These are phyloP conservation scores for Aethes cnicana DNA, from an alignment of 2,888 invertebrate genomes.

Conservation along the genomic window DNA sequence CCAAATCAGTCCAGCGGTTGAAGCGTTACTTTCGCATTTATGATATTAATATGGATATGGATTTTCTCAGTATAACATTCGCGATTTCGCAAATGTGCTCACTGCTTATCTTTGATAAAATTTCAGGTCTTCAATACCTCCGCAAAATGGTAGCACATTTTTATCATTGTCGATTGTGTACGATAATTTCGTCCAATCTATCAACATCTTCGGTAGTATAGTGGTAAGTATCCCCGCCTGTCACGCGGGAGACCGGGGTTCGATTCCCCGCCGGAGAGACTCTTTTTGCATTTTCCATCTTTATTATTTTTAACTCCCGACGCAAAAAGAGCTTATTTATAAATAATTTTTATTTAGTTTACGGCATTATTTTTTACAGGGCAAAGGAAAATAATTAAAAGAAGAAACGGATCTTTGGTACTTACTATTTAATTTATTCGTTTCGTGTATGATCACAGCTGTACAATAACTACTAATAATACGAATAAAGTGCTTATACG, in stretches of 20 bases:
- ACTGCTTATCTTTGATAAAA: too few species aligned
- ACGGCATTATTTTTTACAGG: conserved; percentile 12
- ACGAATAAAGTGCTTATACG: conserved; percentile 3
- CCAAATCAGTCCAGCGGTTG: too few species aligned
- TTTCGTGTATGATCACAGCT: neutral
- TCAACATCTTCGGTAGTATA: conserved; percentile 77
- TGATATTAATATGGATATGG: neutral
- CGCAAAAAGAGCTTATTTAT: neutral
- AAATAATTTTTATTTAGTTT: neutral
- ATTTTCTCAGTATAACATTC: too few species aligned
- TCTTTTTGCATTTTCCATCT: conserved; percentile 6
- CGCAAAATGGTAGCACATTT: too few species aligned
- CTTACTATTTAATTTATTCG: neutral
- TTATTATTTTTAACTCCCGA: neutral
- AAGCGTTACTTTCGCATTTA: too few species aligned
- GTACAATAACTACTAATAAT: neutral
- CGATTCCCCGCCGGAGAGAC: conserved; percentile 81
- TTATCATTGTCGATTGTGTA: too few species aligned
- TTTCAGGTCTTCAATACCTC: too few species aligned
- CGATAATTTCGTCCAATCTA: neutral
- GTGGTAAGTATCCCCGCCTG: conserved; percentile 83
- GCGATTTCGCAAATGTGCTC: too few species aligned
- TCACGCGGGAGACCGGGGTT: conserved; percentile 84
- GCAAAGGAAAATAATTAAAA: neutral
- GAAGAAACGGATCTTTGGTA: neutral